These are phyloP conservation scores for Fragum fragum DNA, from an alignment of 2,888 invertebrate genomes.

Conservation along the genomic window DNA sequence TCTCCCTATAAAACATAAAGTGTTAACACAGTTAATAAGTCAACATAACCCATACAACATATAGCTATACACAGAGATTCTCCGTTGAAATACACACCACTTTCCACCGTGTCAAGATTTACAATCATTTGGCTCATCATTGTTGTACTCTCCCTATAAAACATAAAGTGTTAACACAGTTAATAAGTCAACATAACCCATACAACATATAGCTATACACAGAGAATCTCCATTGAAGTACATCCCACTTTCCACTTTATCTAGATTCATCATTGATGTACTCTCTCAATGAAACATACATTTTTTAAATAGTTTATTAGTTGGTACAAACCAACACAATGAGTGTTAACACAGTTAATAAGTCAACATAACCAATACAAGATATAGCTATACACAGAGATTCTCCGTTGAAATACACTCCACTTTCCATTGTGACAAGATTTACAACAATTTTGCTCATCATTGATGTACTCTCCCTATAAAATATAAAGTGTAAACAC, in stretches of 20 bases:
- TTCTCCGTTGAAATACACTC: conserved; percentile 90
- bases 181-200: too few relatives aligned
- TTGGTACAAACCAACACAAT: too few relatives aligned
- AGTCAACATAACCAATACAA: too few relatives aligned
- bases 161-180: too few relatives aligned
- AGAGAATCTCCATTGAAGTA: conserved; percentile 90
- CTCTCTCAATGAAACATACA: conserved; percentile 90
- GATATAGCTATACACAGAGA: conserved; percentile 91
- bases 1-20: conserved; percentile 88
- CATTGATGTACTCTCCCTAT: conserved; percentile 92
- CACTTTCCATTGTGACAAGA: conserved; percentile 90
- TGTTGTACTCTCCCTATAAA: conserved; percentile 91
- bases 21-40: too few relatives aligned
- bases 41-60: conserved; percentile 91
- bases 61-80: conserved; percentile 91
- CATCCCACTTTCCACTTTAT: conserved; percentile 89
- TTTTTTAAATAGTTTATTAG: too few relatives aligned
- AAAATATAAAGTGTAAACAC: conserved; percentile 25
- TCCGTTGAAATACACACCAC: conserved; percentile 89
- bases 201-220: too few relatives aligned
- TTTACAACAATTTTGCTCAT: conserved; percentile 93
- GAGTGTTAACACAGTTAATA: too few relatives aligned
- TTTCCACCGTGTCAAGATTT: conserved; percentile 91
- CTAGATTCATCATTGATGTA: conserved; percentile 92
- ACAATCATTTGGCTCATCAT: conserved; percentile 93